Conservation (phyloP, 2,113 vertebrate species). For the Equus przewalskii region DNA sequence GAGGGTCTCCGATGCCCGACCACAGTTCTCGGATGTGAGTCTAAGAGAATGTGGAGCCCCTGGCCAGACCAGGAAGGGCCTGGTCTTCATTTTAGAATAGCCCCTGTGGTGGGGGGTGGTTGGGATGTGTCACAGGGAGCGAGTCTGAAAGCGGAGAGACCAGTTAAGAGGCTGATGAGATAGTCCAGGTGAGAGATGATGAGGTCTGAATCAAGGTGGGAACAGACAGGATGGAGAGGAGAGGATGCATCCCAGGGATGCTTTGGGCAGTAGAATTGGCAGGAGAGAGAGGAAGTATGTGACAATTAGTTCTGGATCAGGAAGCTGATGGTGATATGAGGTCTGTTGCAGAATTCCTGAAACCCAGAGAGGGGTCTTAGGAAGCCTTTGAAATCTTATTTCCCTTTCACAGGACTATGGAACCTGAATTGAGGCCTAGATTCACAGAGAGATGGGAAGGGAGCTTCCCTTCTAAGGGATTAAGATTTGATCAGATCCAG, state of each 20-base stretch:
- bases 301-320: neutral
- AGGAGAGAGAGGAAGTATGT: neutral
- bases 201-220: neutral
- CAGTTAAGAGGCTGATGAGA: neutral
- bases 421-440: neutral
- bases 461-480: neutral
- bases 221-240: neutral
- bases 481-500: slow-evolving; percentile 22
- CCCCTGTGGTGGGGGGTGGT: neutral
- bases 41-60: neutral
- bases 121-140: neutral
- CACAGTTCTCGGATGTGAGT: neutral
- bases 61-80: neutral
- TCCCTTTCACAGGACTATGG: neutral
- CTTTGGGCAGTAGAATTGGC: neutral
- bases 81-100: neutral
- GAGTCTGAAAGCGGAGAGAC: neutral
- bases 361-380: neutral
- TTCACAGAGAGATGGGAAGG: neutral
- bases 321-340: neutral
- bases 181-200: neutral
- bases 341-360: neutral
- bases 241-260: neutral
- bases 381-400: neutral
- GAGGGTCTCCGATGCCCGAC: neutral